Evolutionary conservation across 2,797 vertebrate genomes (phyloP), one percentile per base, ranked within the genome.

Genomic region (Chromobotia macracanthus): DNA sequence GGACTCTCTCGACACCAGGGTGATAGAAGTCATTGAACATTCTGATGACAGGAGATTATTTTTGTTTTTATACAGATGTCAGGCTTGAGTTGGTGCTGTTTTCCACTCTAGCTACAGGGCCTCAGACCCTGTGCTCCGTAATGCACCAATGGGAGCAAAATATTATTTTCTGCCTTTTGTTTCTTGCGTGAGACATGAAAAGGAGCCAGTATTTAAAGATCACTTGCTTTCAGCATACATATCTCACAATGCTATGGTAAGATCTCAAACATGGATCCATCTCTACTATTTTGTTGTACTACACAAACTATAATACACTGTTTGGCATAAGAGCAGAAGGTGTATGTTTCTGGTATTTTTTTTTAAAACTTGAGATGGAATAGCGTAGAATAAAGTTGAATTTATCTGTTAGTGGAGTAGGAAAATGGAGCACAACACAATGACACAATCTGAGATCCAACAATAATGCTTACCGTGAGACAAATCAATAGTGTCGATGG

Each of bases 31-130:
- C 92, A 88, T 88, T 89, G 91, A 93, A 93, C 92, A 91, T 95
- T 95, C 89, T 94, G 93, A 93, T 96, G 94, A 95, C 93, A 95
- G 92, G 92, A 94, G 94, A 95, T 95, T 94, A 94, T 95, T 95
- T 94, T 93, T 95, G 93, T 93, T 95, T 95, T 95, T 93, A 92
- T 93, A 94, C 90, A 93, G 90, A 94, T 94, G 93, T 94, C 91
- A 94, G 89, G 92, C 92, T 90, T 91, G 90, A 94, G 90, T 93
- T 92, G 91, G 84, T 91, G 91, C 90, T 92, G 91, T 92, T 95
- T 94, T 92, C 90, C 91, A 89, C 87, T 90, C 87, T 86, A 83
- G 81, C 85, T 86, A 81, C 84, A 83, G 84, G 83, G 81, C 81
- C 71, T 28, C 70, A 82, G 79, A 75, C 77, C 81, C 81, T 78